These are phyloP conservation scores for Rhopilema esculentum DNA, from an alignment of 30 jellyfish, hydroid and myxozoan species.

Conservation along the genomic window DNA sequence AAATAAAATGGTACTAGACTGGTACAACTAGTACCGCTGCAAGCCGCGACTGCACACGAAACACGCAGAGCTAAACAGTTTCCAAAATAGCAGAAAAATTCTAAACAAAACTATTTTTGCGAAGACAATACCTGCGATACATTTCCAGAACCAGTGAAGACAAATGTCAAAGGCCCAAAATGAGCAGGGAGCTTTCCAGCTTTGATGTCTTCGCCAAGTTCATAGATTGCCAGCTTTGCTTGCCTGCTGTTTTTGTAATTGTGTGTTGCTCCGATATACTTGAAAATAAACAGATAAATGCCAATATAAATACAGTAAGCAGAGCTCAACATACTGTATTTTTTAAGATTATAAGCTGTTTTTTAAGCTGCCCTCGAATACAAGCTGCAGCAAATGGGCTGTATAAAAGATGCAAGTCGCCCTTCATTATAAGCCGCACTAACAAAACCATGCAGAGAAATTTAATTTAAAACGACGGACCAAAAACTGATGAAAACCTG, in stretches of 20 bases:
- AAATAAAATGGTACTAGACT: too few relatives aligned
- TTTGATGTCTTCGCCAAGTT: conserved; percentile 97
- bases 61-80: not conserved
- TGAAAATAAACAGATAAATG: not conserved
- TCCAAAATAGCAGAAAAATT: not conserved
- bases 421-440: too few relatives aligned
- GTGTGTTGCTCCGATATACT: conserved; percentile 99
- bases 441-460: too few relatives aligned
- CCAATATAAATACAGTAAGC: not conserved
- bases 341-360: too few relatives aligned
- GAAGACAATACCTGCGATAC: conserved; percentile 84
- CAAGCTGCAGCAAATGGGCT: too few relatives aligned
- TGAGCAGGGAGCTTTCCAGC: conserved; percentile 98
- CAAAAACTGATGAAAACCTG: too few relatives aligned
- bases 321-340: too few relatives aligned
- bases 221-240: conserved; percentile 96
- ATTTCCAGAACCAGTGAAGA: conserved; percentile 98
- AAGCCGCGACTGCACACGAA: too few relatives aligned
- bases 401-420: too few relatives aligned
- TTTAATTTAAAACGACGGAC: too few relatives aligned
- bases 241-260: conserved; percentile 96
- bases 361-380: too few relatives aligned
- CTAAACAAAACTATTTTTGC: not conserved
- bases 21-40: too few relatives aligned
- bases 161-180: conserved; percentile 96